Evolutionary conservation across 2,113 vertebrate species (phyloP), one percentile per base, ranked within the genome.

Genomic region (Nanger granti): DNA sequence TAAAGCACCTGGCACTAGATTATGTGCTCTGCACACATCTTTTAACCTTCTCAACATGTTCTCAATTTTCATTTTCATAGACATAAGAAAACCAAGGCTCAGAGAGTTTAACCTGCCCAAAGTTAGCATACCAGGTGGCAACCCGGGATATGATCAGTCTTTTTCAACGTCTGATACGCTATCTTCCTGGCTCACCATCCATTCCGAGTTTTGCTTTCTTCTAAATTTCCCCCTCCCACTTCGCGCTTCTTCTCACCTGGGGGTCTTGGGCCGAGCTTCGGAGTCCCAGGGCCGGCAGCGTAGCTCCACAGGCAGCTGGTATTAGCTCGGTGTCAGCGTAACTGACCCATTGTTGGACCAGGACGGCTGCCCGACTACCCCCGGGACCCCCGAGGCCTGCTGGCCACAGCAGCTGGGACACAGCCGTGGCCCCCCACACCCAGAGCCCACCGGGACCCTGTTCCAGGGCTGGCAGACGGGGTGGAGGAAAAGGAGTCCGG

Each of bases 261-360:
- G 97, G 89, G 80, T 98, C 98, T 49, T 97, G 96, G 28, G 76
- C 59, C 0, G 96, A 90, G 47, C 54, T 86, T 8, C 96, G 93
- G 24, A 97, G 97, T 24, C 95, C 97, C 89, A 99, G 97, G 49
- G 99, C 98, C 0, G 99, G 99, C 93, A 99, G 99, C 13, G 99
- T 97, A 2, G 99, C 98, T 18, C 99, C 99, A 37, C 99, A 99
- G 28, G 99, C 99, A 2, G 99, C 98, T 0, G 99, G 99, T 18
- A 98, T 98, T 14, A 99, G 95, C 94, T 99, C 99, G 13, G 99
- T 99, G 87, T 99, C 99, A 0, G 99, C 99, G 37, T 99, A 99
- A 97, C 98, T 99, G 92, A 99, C 98, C 99, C 99, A 99, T 98
- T 99, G 99, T 97, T 99, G 99, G 89, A 99, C 98, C 26, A 99